phyloP scores from a whole-genome alignment of 2,113 vertebrate species.

The Zapus hudsonius region DNA sequence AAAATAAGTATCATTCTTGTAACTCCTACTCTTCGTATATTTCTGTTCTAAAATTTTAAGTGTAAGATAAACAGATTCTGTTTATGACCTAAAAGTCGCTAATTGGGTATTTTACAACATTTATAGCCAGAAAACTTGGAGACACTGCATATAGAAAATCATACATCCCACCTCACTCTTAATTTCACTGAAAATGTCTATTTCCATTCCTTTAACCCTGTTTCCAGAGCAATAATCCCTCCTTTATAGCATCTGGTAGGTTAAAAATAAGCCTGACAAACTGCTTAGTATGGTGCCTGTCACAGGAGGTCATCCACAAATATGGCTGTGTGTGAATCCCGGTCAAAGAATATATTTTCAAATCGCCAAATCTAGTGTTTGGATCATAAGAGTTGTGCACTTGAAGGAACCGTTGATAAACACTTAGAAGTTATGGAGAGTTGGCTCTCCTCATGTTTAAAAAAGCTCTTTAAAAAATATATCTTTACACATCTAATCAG shows the following conservation, averaged over 20 bases:
- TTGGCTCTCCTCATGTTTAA: not conserved
- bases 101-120: not conserved
- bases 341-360: not conserved
- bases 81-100: not conserved
- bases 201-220: not conserved
- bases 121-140: not conserved
- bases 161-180: accelerated
- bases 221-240: not conserved
- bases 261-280: not conserved
- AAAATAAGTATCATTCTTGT: not conserved
- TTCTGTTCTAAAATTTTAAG: not conserved
- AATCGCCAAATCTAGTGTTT: not conserved
- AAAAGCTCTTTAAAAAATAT: not conserved
- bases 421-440: not conserved
- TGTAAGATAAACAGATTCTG: not conserved
- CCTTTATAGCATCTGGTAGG: not conserved
- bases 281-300: not conserved
- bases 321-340: not conserved
- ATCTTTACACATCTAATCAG: not conserved
- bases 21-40: not conserved
- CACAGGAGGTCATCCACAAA: not conserved
- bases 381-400: not conserved
- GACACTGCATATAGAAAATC: not conserved
- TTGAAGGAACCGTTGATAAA: slow-evolving; percentile 21
- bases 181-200: not conserved